Base-by-base conservation (phyloP, 2,113 vertebrate species). In the Nematolebias whitei region DNA sequence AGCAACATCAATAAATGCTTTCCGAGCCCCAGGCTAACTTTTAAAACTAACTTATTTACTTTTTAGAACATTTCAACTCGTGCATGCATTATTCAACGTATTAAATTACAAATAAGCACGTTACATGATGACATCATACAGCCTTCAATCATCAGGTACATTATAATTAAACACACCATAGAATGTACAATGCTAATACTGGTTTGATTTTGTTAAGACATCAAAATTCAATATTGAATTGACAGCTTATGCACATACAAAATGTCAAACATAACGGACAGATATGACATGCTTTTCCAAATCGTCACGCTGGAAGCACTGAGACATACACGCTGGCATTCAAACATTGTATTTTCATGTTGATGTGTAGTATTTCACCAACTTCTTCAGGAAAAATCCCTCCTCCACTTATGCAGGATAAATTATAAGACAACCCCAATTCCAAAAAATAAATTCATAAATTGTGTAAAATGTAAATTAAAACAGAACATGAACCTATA, bases 81-180 rank as follows among this genome's bases (percentile, higher is more conserved):
- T 71, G 24, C 89, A 89, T 89, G 89, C 87, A 85, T 67, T 18
- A 71, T 29, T 55, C 12, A 58, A 74, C 76, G 60, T n/a, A 79
- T 71, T 63, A 59, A 53, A 22, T 32, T 26, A 73, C 51, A 44
- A 61, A 61, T 57, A 26, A 61, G 60, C 61, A 82, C 83, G 47
- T 69, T 44, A 80, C 54, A 40, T 71, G 65, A 68, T 62, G 35
- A 58, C 63, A 68, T 66, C 61, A 19, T 56, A 86, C 76, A 53
- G 59, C 48, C 55, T 68, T 56, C 57, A 47, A 70, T 39, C 40
- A 49, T 52, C 66, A 71, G 55, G 52, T 73, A 54, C 43, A 53
- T 56, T 54, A 13, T 61, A 70, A 70, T 22, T 75, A 71, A 29
- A 74, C 70, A 85, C 66, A 84, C 66, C 74, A 69, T 44, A 68